Conservation (phyloP, 2,113 vertebrate species). For the Chloebia gouldiae region DNA sequence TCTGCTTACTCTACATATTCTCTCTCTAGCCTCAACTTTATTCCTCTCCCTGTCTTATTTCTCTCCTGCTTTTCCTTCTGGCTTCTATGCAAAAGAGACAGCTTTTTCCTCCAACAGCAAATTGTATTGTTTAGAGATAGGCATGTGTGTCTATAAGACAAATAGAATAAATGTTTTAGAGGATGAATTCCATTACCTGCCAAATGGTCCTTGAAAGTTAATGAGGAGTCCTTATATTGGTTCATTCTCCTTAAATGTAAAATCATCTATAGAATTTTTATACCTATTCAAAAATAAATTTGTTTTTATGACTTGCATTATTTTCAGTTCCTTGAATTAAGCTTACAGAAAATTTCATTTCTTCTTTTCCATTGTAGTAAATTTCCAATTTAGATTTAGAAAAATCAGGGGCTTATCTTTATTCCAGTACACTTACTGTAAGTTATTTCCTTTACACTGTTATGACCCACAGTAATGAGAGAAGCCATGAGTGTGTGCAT, state of each 20-base stretch:
- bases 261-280: conserved; percentile 22
- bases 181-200: conserved; percentile 41
- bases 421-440: conserved; percentile 13
- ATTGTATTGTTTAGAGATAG: not conserved
- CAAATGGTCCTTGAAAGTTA: conserved; percentile 57
- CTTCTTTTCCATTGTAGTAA: not conserved
- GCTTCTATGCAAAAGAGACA: not conserved
- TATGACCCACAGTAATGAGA: not conserved
- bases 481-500: not conserved
- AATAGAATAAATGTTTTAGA: conserved; percentile 18
- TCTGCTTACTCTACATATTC: not conserved
- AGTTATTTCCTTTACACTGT: not conserved
- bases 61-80: not conserved
- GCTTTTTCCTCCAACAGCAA: not conserved
- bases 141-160: not conserved
- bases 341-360: conserved; percentile 14
- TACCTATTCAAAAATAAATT: conserved; percentile 43
- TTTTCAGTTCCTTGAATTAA: conserved; percentile 30
- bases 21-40: not conserved
- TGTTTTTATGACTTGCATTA: conserved; percentile 19
- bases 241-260: conserved; percentile 32
- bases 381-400: conserved; percentile 11
- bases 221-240: conserved; percentile 38
- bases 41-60: not conserved
- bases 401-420: conserved; percentile 5